phyloP scores from a whole-genome alignment of 2,888 invertebrate species.

The Athetis lepigone region DNA sequence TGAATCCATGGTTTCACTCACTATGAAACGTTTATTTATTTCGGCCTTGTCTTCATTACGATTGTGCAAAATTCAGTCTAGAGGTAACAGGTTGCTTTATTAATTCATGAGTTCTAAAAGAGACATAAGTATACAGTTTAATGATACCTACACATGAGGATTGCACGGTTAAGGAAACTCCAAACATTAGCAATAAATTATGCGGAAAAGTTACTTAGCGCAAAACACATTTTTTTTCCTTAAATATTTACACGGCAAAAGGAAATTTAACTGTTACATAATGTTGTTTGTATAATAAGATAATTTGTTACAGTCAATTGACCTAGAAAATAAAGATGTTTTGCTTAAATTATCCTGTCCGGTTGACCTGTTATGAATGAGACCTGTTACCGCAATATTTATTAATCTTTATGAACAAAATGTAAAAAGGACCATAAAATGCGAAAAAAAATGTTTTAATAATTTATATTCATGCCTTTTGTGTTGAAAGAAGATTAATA shows the following conservation, averaged over 20 bases:
- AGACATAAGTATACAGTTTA: conserved; percentile 20
- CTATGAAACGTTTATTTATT: no score
- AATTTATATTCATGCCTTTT: no score
- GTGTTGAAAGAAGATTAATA: no score
- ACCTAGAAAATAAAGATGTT: not conserved
- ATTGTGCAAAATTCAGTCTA: no score
- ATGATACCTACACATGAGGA: conserved; percentile 5
- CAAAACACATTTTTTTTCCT: no score
- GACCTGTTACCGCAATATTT: not conserved
- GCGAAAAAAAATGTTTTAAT: no score
- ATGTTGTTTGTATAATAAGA: not conserved
- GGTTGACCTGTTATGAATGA: conserved; percentile 17
- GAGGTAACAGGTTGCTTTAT: not conserved
- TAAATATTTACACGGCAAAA: conserved; percentile 36
- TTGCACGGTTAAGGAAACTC: conserved; percentile 32
- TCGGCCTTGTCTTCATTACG: no score
- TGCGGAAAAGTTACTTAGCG: conserved; percentile 21
- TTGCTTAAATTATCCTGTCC: not conserved
- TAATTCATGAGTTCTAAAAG: no score
- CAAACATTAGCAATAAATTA: conserved; percentile 15
- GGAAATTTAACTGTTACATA: conserved; percentile 27
- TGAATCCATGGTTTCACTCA: no score
- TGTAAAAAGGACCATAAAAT: no score
- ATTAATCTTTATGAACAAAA: no score
- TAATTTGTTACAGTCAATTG: conserved; percentile 10